phyloP scores from a whole-genome alignment of 2,888 invertebrate genomes.

The Torymus texanus region DNA sequence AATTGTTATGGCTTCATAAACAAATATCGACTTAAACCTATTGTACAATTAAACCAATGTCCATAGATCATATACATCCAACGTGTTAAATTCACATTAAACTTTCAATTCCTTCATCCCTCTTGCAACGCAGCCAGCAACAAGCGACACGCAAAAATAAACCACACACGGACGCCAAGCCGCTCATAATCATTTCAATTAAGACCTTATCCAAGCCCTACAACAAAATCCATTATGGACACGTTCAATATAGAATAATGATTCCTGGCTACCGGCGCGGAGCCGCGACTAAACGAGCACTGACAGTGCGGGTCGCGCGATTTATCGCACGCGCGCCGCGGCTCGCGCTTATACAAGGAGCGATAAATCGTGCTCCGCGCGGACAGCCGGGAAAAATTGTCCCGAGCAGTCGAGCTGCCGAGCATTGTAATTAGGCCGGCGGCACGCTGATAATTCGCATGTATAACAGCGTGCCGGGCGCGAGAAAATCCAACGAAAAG shows the following conservation, averaged over 20 bases:
- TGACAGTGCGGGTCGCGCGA: background rate
- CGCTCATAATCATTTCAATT: conserved; percentile 21
- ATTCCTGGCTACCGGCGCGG: conserved; percentile 6
- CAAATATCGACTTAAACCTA: no score
- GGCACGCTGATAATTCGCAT: no score
- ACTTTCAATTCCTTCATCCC: no score
- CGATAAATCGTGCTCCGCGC: conserved; percentile 4
- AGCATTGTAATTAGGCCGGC: conserved; percentile 16
- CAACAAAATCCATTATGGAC: conserved; percentile 19
- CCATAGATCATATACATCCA: no score
- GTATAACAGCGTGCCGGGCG: no score
- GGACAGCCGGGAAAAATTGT: no score
- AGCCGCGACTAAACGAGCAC: conserved; percentile 20
- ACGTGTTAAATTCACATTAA: no score
- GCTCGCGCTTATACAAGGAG: background rate
- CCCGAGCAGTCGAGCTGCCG: conserved; percentile 2
- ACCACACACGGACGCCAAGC: background rate
- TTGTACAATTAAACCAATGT: no score
- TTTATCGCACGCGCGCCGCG: background rate
- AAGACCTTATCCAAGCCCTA: conserved; percentile 7
- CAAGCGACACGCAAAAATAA: background rate
- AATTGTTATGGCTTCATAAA: no score
- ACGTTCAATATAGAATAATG: conserved; percentile 15
- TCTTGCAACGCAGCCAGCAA: no score
- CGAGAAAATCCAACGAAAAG: no score